These are phyloP conservation scores for Pammene aurita DNA, from an alignment of 2,888 invertebrate genomes.

Conservation along the genomic window DNA sequence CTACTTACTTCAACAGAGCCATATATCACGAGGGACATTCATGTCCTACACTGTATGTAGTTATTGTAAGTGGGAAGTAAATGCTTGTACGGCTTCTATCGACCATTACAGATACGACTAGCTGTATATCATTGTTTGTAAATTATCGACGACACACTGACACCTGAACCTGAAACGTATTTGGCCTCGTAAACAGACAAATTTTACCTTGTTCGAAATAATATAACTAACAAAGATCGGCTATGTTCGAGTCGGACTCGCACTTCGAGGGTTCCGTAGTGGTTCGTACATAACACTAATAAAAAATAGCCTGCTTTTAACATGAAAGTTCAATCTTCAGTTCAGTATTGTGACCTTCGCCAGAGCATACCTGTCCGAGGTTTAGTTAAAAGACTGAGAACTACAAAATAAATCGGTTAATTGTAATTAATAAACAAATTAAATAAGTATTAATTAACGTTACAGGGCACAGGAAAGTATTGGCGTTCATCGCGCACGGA, in stretches of 20 bases:
- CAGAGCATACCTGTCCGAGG: too few species aligned
- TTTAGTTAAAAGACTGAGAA: too few species aligned
- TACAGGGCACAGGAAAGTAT: constrained; percentile 84
- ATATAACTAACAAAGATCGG: too few species aligned
- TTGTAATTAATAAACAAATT: too few species aligned
- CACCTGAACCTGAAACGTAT: constrained; percentile 1
- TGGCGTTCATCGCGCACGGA: constrained; percentile 84
- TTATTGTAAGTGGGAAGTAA: constrained; percentile 13
- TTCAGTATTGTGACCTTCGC: too few species aligned
- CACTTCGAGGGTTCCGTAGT: too few species aligned
- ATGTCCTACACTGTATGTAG: neutral
- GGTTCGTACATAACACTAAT: too few species aligned
- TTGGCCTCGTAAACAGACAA: neutral
- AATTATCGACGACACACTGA: constrained; percentile 16
- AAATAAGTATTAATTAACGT: constrained; percentile 6
- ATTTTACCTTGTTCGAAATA: too few species aligned
- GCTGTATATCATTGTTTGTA: constrained; percentile 25
- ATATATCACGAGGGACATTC: neutral
- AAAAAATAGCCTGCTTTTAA: too few species aligned
- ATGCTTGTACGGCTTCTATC: constrained; percentile 20
- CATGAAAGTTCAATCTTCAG: too few species aligned
- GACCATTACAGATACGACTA: neutral
- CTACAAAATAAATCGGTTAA: too few species aligned
- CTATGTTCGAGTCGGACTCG: too few species aligned
- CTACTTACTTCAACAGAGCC: neutral